Base-by-base conservation (phyloP, 2,113 vertebrate species). In the Charadrius vociferus region DNA sequence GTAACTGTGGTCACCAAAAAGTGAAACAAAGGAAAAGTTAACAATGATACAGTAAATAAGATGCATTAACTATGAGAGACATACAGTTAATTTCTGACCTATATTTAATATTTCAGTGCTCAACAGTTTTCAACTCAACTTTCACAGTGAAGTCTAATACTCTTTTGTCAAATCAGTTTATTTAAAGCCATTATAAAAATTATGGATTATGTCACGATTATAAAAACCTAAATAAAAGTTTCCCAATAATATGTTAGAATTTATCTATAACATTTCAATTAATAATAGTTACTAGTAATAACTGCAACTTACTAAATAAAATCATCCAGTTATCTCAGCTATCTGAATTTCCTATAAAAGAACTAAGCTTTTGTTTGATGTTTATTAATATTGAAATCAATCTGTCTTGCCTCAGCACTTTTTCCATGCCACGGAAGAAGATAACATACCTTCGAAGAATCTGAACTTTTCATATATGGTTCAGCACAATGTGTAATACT, bases 381-480 rank as follows among this genome's bases (percentile, higher is more conserved):
- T 15, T 63, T 59, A 41, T 61, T 65, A 30, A 62, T 62, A n/a
- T 82, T 67, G 4, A 62, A 66, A 78, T 72, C 24, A 84, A 30
- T 23, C 21, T 36, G 22, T 15, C 52, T 58, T 45, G 36, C 49
- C 24, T 22, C 9, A n/a, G 34, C 20, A 21, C 23, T 58, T 83
- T 91, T 56, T 72, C 14, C 30, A 32, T 4, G 6, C 19, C 29
- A 39, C 3, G 52, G 56, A 93, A 90, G 70, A 41, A 77, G 39
- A 61, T 22, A 32, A 71, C 92, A 7, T 98, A 99, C 99, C 99
- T 99, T 99, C 71, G 98, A 98, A 29, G 99, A 99, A 97, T 99
- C 99, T 29, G 99, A 99, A 96, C 98, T 99, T 97, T 99, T 99
- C 99, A 99, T 99, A 95, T 99, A 99, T 0, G 99, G 99, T 67